Percentiles rank a stretch among this genome's conserved stretches.
Conservation (phyloP, 2,888 invertebrate species). For the Heliothis peltigera region DNA sequence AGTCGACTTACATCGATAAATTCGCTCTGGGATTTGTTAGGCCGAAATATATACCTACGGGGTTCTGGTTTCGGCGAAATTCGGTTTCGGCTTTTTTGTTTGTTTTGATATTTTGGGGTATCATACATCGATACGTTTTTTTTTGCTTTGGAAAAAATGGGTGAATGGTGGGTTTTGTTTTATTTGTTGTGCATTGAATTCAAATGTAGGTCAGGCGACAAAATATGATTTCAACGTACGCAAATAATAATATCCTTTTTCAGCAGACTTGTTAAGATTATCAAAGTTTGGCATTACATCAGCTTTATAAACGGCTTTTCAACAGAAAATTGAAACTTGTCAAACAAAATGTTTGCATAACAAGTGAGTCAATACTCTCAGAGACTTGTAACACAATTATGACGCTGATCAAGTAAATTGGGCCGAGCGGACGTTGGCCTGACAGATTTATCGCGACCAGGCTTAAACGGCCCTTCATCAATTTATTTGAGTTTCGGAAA, state of each 20-base stretch:
- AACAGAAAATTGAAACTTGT: background rate
- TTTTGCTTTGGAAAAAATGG: no score
- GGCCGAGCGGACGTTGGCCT: background rate
- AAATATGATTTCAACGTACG: no score
- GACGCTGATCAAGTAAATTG: conserved; percentile 27
- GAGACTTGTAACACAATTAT: conserved; percentile 21
- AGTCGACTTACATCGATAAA: background rate
- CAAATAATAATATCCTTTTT: no score
- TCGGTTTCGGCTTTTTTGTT: background rate
- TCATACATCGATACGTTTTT: background rate
- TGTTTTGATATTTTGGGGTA: background rate
- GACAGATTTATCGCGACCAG: conserved; percentile 20
- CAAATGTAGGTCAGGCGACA: no score
- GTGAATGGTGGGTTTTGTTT: background rate
- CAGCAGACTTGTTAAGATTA: no score
- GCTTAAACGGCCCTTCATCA: conserved; percentile 10
- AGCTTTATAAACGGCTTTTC: no score
- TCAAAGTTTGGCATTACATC: no score
- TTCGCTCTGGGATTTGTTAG: background rate
- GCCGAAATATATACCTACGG: background rate
- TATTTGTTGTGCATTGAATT: background rate
- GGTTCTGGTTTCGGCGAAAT: background rate
- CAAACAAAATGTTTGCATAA: conserved; percentile 5
- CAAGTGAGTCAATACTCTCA: background rate
- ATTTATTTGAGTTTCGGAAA: conserved; percentile 31